Evolutionary conservation across 2,113 vertebrate genomes (phyloP), one percentile per base, ranked within the genome.

Genomic region (Pavo muticus): DNA sequence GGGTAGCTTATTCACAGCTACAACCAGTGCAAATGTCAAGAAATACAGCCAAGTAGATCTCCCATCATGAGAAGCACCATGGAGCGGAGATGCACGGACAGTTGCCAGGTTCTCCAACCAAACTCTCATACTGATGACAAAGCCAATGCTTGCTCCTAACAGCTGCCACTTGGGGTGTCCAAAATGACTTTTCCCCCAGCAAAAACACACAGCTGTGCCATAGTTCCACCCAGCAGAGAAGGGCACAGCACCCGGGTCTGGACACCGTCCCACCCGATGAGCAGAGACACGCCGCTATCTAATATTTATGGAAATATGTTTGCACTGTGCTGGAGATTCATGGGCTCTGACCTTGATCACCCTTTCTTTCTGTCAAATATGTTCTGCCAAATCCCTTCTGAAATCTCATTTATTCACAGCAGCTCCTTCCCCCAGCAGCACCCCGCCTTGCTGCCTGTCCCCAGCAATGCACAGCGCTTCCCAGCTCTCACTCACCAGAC

Each of bases 351-450:
- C 93, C 93, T 92, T 81, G 78, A 47, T 37, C 0, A 6, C 63
- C 79, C 90, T 95, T 87, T 75, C 54, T 61, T 94, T 94, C 90
- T 90, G 82, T 83, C 94, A 88, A 79, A 93, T 57, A 71, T 19
- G 27, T 79, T 84, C 95, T 92, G 75, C 63, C 70, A 96, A 96
- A 95, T 88, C 85, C 89, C 56, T 61, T 80, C 79, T 71, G 91
- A 94, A 94, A 94, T 87, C 82, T 92, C 82, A 83, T 94, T 94
- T 95, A 87, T 88, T 74, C 54, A 23, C 90, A 84, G 93, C 59
- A 88, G 88, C 69, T 93, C 75, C 90, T 78, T 75, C 71, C 40
- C 52, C 42, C 81, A 74, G 59, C 0, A 0, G 68, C 56, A 79
- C 47, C 67, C 39, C n/a, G 32, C 35, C 40, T 72, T 3, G 2